Conservation (phyloP, 1,140 invertebrate genomes). For the Archivesica marissinica region DNA sequence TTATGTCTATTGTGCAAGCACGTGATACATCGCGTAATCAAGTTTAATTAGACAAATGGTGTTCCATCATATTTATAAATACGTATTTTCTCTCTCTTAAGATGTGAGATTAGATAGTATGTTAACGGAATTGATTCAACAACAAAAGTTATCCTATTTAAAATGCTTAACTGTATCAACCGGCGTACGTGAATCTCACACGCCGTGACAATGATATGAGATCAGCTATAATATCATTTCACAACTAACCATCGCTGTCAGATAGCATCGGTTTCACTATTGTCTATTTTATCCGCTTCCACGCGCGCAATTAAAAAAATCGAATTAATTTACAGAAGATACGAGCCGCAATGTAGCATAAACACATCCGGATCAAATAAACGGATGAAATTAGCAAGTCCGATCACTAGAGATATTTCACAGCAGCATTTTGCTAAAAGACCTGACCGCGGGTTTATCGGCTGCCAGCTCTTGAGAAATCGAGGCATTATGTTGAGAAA, state of each 20-base stretch:
- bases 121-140: background rate
- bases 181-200: background rate
- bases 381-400: constrained; percentile 34
- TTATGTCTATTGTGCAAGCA: no score
- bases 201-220: background rate
- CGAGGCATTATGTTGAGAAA: background rate
- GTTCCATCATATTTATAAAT: constrained; percentile 2
- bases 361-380: constrained; percentile 31
- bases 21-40: no score
- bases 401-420: background rate
- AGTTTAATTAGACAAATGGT: constrained; percentile 13
- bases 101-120: constrained; percentile 5
- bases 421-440: constrained; percentile 10
- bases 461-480: background rate
- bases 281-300: constrained; percentile 44
- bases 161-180: constrained; percentile 9
- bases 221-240: constrained; percentile 26
- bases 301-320: constrained; percentile 45
- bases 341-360: constrained; percentile 29
- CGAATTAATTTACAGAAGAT: constrained; percentile 42
- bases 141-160: constrained; percentile 20
- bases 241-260: constrained; percentile 4
- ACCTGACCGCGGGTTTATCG: constrained; percentile 5
- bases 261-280: constrained; percentile 21
- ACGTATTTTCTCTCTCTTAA: constrained; percentile 1